Conservation (phyloP, 2,797 vertebrate species). For the Halcyon badia region DNA sequence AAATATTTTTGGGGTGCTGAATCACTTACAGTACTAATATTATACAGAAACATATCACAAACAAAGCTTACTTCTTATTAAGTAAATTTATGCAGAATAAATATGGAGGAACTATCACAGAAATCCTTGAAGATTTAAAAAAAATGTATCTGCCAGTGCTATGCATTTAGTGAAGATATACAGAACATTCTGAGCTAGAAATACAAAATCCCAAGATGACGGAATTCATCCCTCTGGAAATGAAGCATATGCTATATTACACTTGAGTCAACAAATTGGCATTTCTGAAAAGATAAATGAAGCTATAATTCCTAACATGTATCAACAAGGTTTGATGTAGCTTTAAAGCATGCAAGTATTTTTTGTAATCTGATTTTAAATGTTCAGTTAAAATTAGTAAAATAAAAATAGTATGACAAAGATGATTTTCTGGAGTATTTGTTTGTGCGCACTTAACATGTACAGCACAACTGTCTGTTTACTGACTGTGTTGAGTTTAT, state of each 20-base stretch:
- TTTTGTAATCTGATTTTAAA: neutral
- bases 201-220: neutral
- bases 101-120: neutral
- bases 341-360: neutral
- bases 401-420: neutral
- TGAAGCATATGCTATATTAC: constrained; percentile 18
- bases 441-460: neutral
- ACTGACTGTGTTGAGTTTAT: neutral
- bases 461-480: neutral
- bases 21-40: neutral
- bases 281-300: constrained; percentile 38
- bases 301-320: neutral
- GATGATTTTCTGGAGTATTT: neutral
- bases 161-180: neutral
- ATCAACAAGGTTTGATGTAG: neutral
- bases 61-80: neutral
- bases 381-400: neutral
- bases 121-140: neutral
- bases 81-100: neutral
- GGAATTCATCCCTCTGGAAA: constrained; percentile 7
- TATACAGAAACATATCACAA: neutral
- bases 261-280: constrained; percentile 38
- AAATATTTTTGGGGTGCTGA: neutral
- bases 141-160: neutral
- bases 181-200: constrained; percentile 10